Conservation (phyloP, 2,888 invertebrate genomes). For the Fragum sueziense region DNA sequence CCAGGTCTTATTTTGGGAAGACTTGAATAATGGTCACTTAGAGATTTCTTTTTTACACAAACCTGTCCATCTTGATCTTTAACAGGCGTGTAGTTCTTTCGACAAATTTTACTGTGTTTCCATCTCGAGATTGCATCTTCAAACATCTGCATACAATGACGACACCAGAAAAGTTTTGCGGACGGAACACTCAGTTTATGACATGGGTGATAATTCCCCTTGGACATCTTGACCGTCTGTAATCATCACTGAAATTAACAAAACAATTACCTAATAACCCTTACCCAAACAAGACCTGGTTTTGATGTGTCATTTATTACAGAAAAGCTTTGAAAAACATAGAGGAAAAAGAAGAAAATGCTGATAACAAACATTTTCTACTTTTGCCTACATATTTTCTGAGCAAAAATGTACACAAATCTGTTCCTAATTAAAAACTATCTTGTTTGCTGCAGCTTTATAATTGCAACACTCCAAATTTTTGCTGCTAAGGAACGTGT, state of each 20-base stretch:
- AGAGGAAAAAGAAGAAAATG: too few species aligned
- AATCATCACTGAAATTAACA: conserved; percentile 33
- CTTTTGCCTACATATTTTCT: neutral
- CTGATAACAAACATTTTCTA: too few species aligned
- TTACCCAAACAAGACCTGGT: too few species aligned
- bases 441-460: neutral
- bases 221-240: conserved; percentile 52
- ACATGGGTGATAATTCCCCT: conserved; percentile 74
- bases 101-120: conserved; percentile 76
- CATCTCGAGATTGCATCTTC: conserved; percentile 77
- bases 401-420: neutral
- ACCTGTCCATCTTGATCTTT: conserved; percentile 56
- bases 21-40: too few species aligned
- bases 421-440: neutral
- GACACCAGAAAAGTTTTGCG: conserved; percentile 76
- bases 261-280: too few species aligned
- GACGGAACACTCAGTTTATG: conserved; percentile 77
- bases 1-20: too few species aligned
- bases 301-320: too few species aligned
- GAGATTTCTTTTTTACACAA: too few species aligned
- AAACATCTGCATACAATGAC: conserved; percentile 78
- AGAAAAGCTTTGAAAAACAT: too few species aligned
- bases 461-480: neutral
- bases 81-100: conserved; percentile 36
- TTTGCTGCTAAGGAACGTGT: neutral